A percentile compares a stretch with the other conserved stretches of the same genome.
Evolutionary conservation across 1,140 invertebrate genomes (phyloP).

Genomic region (Tetragnatha versicolor): DNA sequence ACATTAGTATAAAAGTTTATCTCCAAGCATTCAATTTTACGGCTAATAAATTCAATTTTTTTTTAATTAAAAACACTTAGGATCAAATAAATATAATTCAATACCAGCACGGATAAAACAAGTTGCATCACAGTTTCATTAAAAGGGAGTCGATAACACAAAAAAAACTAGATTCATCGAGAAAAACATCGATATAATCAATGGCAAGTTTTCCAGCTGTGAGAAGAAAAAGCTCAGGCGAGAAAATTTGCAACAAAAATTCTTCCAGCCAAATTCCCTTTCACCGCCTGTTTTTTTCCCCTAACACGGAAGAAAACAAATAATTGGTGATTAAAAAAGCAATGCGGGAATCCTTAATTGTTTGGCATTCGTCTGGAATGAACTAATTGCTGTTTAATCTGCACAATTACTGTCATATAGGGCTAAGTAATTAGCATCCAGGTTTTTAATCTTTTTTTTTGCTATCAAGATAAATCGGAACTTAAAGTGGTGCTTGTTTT

Average conservation of each 20-base stretch:
- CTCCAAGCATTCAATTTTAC: not conserved
- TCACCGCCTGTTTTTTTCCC: too few species aligned
- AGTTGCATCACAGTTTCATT: too few species aligned
- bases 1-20: not conserved
- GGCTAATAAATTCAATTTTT: not conserved
- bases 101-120: too few species aligned
- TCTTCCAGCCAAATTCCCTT: too few species aligned
- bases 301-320: too few species aligned
- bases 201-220: not conserved
- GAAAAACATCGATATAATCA: not conserved
- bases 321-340: constrained; percentile 12
- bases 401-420: constrained; percentile 8
- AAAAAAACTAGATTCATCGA: not conserved
- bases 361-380: not conserved
- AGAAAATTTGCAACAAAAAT: not conserved
- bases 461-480: too few species aligned
- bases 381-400: constrained; percentile 41
- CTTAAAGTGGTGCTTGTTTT: too few species aligned
- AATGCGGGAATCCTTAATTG: constrained; percentile 7
- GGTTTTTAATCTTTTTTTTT: not conserved
- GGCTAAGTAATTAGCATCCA: not conserved
- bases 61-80: not conserved
- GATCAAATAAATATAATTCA: not conserved
- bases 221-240: not conserved
- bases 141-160: not conserved